phyloP scores from a whole-genome alignment of 1,140 invertebrate genomes.

The silkworm (Bombyx mori) region DNA sequence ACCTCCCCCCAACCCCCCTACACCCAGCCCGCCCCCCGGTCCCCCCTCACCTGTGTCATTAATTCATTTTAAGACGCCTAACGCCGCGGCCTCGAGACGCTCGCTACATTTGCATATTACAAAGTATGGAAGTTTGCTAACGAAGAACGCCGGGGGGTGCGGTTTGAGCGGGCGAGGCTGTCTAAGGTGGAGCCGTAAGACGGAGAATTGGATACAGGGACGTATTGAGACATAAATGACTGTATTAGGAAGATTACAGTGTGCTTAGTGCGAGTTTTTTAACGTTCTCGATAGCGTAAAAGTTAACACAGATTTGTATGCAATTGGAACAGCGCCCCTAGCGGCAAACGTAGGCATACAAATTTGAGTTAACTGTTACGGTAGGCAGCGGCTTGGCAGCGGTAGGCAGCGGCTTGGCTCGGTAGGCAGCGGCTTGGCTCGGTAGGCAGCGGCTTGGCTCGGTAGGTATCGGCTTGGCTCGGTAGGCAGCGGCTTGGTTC shows the following conservation, averaged over 20 bases:
- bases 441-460: no score
- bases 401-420: no score
- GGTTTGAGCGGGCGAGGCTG: slow-evolving; percentile 21
- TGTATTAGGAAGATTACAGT: neutral
- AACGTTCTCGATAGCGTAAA: no score
- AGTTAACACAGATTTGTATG: no score
- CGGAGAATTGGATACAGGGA: slow-evolving; percentile 57
- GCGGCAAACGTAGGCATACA: no score
- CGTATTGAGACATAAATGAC: slow-evolving; percentile 16
- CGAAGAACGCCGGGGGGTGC: slow-evolving; percentile 34
- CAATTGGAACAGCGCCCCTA: no score
- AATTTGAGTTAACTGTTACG: no score
- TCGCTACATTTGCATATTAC: slow-evolving; percentile 68
- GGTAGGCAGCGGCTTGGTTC: no score
- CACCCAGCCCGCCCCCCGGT: slow-evolving; percentile 2
- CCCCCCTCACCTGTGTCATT: slow-evolving; percentile 61
- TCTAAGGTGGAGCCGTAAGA: slow-evolving; percentile 60
- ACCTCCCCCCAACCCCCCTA: neutral
- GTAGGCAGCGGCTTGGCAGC: no score
- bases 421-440: no score
- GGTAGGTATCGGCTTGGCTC: no score
- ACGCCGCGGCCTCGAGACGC: slow-evolving; percentile 41
- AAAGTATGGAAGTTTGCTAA: slow-evolving; percentile 70
- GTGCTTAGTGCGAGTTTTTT: no score
- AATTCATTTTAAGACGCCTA: slow-evolving; percentile 69